Percentiles rank a stretch among this genome's conserved stretches.
Conservation (phyloP, 2,888 invertebrate species). For the Catocala fraxini region DNA sequence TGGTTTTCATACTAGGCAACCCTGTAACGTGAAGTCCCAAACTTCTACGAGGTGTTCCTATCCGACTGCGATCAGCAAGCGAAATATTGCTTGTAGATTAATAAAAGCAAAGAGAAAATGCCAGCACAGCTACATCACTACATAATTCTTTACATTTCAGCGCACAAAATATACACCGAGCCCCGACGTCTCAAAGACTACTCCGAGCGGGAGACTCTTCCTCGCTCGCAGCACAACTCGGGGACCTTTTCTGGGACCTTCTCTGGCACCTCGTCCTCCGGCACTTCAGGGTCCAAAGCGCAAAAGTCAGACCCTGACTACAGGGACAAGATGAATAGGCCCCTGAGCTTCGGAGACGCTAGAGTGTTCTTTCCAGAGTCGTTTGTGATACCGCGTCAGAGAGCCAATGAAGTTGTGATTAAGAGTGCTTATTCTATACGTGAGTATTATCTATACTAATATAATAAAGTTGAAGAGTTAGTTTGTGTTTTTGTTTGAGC, state of each 20-base stretch:
- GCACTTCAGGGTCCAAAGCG: slow-evolving; percentile 81
- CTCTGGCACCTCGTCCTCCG: slow-evolving; percentile 82
- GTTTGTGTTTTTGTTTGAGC: too few relatives aligned
- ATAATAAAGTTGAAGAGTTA: too few relatives aligned
- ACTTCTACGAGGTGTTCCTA: too few relatives aligned
- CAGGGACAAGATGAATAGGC: slow-evolving; percentile 70
- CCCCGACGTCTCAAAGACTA: slow-evolving; percentile 74
- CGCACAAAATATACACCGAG: slow-evolving; percentile 79
- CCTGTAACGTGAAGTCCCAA: too few relatives aligned
- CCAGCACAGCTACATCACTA: too few relatives aligned
- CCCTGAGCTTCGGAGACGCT: slow-evolving; percentile 79
- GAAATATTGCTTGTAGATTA: too few relatives aligned
- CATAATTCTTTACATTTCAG: slow-evolving; percentile 53
- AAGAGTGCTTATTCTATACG: slow-evolving; percentile 78
- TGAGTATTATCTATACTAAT: slow-evolving; percentile 56
- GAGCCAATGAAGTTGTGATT: slow-evolving; percentile 73
- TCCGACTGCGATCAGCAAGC: too few relatives aligned
- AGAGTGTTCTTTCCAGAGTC: slow-evolving; percentile 85
- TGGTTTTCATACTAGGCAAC: too few relatives aligned
- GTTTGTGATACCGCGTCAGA: slow-evolving; percentile 80
- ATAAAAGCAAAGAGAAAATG: too few relatives aligned
- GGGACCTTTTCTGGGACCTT: slow-evolving; percentile 80
- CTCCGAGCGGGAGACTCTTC: slow-evolving; percentile 67
- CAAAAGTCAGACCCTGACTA: slow-evolving; percentile 69
- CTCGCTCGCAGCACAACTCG: slow-evolving; percentile 75